Conservation (phyloP, 2,888 invertebrate genomes). For the Leuctra nigra region DNA sequence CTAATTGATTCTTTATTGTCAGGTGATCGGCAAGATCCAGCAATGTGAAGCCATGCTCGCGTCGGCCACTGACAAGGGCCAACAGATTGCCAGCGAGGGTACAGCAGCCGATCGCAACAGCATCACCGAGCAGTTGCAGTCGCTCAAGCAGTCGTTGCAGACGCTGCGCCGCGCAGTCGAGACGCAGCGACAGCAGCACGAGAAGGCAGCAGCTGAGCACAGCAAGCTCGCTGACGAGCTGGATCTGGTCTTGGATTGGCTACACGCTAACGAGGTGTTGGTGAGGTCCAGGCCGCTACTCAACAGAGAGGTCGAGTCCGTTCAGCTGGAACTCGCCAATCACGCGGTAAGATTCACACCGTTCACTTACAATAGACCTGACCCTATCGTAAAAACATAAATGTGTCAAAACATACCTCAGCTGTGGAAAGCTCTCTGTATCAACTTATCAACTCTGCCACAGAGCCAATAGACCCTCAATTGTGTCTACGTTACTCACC, state of each 20-base stretch:
- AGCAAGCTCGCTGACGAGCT: slow-evolving; percentile 75
- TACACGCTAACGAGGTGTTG: slow-evolving; percentile 73
- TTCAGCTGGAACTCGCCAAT: slow-evolving; percentile 72
- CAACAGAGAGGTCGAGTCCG: slow-evolving; percentile 69
- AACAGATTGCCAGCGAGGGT: slow-evolving; percentile 87
- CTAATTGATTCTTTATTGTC: neutral
- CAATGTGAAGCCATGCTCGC: slow-evolving; percentile 84
- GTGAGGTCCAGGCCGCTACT: slow-evolving; percentile 78
- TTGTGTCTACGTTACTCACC: too few relatives aligned
- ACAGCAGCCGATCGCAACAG: slow-evolving; percentile 80
- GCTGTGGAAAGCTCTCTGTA: too few relatives aligned
- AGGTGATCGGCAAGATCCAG: slow-evolving; percentile 73
- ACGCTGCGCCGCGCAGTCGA: slow-evolving; percentile 75
- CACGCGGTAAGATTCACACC: slow-evolving; percentile 46
- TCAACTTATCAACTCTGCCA: too few relatives aligned
- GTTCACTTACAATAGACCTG: neutral
- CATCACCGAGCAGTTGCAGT: slow-evolving; percentile 81
- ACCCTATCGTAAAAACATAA: too few relatives aligned
- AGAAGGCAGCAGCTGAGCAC: slow-evolving; percentile 81
- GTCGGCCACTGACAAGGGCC: slow-evolving; percentile 85
- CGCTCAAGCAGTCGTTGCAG: slow-evolving; percentile 75
- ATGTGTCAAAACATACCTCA: too few relatives aligned
- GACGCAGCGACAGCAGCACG: slow-evolving; percentile 79
- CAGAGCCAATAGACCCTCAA: too few relatives aligned
- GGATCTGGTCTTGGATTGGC: slow-evolving; percentile 74